These are phyloP conservation scores for Acrobasis repandana DNA, from an alignment of 2,888 invertebrate species.

Conservation along the genomic window DNA sequence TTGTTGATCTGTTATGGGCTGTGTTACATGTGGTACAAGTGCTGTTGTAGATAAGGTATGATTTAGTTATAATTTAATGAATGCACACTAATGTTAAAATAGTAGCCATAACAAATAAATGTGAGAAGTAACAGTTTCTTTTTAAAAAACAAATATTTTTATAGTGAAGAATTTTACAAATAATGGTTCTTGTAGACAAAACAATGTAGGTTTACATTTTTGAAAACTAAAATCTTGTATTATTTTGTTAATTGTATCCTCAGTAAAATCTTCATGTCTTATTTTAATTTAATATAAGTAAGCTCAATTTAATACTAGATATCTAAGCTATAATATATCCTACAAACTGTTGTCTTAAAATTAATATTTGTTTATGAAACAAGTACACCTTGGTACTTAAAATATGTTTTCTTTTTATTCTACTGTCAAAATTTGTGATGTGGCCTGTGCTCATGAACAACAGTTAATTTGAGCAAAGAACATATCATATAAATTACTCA, in stretches of 20 bases:
- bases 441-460: neutral
- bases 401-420: neutral
- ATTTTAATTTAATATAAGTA: neutral
- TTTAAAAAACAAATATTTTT: neutral
- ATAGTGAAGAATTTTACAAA: no score
- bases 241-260: neutral
- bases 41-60: constrained; percentile 13
- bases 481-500: neutral
- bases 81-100: neutral
- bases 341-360: constrained; percentile 55
- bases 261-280: constrained; percentile 3
- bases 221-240: neutral
- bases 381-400: constrained; percentile 10
- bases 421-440: neutral
- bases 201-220: neutral
- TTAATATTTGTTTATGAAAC: constrained; percentile 4
- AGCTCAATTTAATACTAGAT: constrained; percentile 16
- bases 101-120: neutral
- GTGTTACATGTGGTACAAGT: constrained; percentile 16
- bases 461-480: neutral
- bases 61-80: neutral
- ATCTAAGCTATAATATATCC: constrained; percentile 3
- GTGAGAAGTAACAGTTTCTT: neutral
- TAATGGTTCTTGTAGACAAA: no score
- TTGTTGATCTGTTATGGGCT: constrained; percentile 9